Evolutionary conservation across 2,797 vertebrate species (phyloP).

Genomic region (Protosalanx chinensis): DNA sequence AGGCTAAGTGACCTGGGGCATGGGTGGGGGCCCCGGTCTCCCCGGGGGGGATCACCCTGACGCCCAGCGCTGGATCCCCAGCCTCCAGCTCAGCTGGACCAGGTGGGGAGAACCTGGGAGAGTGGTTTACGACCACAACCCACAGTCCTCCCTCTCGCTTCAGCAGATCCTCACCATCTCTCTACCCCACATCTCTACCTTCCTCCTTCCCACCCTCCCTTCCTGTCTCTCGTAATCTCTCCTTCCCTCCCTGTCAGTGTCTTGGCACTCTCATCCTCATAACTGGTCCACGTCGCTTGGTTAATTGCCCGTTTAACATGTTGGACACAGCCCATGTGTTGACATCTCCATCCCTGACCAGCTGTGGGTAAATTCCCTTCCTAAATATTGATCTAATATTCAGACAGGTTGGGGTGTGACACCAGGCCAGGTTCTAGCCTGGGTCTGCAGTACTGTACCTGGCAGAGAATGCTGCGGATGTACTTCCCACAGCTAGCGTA

Average conservation of each 20-base stretch:
- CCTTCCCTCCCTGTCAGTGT: background rate
- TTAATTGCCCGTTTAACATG: no score
- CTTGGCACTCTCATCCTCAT: background rate
- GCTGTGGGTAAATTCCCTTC: no score
- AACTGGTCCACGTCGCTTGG: background rate
- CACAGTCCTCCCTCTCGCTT: background rate
- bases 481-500: conserved; percentile 69
- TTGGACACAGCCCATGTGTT: background rate
- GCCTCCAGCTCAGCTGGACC: background rate
- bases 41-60: conserved; percentile 14
- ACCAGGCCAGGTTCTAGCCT: background rate
- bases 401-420: background rate
- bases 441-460: conserved; percentile 57
- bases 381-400: background rate
- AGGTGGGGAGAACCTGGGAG: background rate
- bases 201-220: background rate
- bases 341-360: background rate
- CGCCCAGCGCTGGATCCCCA: conserved; percentile 5
- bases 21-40: conserved; percentile 25
- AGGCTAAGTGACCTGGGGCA: conserved; percentile 43
- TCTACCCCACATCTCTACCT: no score
- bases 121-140: background rate
- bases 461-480: conserved; percentile 76
- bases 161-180: background rate
- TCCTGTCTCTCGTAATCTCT: background rate